phyloP scores from a whole-genome alignment of 64 coral and sea anemone species.

The Acropora yongei region DNA sequence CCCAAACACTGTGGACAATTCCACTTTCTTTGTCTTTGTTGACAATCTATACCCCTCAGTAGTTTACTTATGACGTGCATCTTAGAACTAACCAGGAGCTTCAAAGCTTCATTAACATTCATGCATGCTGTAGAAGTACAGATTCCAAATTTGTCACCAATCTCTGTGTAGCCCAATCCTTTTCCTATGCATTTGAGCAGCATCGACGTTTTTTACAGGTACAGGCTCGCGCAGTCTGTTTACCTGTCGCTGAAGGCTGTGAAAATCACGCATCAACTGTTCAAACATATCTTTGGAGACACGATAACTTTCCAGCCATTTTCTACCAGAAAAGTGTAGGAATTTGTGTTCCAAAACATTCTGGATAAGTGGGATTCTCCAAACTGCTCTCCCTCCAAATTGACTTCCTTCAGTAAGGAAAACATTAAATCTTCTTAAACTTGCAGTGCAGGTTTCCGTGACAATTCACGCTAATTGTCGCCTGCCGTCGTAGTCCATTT shows the following conservation, averaged over 20 bases:
- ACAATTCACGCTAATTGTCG: constrained; percentile 40
- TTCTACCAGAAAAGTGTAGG: constrained; percentile 52
- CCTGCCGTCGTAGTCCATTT: constrained; percentile 10
- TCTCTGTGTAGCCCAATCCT: constrained; percentile 26
- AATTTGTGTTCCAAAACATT: constrained; percentile 63
- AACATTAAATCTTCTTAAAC: constrained; percentile 11
- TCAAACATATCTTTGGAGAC: constrained; percentile 45
- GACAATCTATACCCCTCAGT: background rate
- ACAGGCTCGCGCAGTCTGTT: constrained; percentile 50
- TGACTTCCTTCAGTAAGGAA: constrained; percentile 20
- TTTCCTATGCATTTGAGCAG: constrained; percentile 48
- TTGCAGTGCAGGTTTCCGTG: constrained; percentile 12
- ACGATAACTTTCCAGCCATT: constrained; percentile 63
- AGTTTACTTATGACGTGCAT: background rate
- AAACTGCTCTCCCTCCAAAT: constrained; percentile 14
- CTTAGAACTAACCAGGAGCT: background rate
- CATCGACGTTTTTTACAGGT: constrained; percentile 45
- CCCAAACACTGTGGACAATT: background rate
- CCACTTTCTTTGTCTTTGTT: background rate
- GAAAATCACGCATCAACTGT: constrained; percentile 38
- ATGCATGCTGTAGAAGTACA: background rate
- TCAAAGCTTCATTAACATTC: background rate
- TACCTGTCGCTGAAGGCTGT: background rate
- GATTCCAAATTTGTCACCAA: constrained; percentile 4
- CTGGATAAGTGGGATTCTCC: constrained; percentile 16